Evolutionary conservation across 2,888 invertebrate species (phyloP), one percentile per base, ranked within the genome.

Genomic region (Nudaria mundana): DNA sequence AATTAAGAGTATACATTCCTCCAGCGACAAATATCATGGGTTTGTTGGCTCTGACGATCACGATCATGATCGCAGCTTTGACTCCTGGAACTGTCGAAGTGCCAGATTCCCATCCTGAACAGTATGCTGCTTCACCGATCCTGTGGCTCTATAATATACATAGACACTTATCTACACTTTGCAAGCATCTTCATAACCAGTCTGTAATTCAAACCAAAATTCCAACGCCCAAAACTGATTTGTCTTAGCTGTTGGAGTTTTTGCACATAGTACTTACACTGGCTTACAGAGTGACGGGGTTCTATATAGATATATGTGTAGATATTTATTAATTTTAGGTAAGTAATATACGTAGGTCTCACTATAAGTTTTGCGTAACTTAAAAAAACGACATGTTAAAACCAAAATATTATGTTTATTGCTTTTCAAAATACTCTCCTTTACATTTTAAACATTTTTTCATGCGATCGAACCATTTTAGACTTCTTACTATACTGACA

Each of bases 31-130:
- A 67, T 0, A 77, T 60, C 1, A 83, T 41, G 0, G 84, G 82
- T 14, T 71, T 81, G 47, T 69, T 75, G 6, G 82, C 72, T 0
- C 86, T 66, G 0, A 67, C 59, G 12, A 74, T 63, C 11, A 85
- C 65, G 25, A 84, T 44, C 38, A 77, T 37, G 1, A 86, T 57
- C 3, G 77, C 65, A 0, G 68, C 58, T 4, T 68, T 65, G 1
- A 78, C 76, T 3, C 82, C 80, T 0, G 76, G 73, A 1, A 72
- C 48, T 1, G 43, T 46, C 0, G 70, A 55, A 13, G 76, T 30
- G 0, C 85, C 83, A 1, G 56, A 37, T 50, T 87, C 83, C 86
- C 87, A 87, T 0, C 79, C 72, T 0, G 81, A 84, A 28, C 57
- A 71, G 52, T 86, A 87, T 0, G 72, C 69, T 3, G 83, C 71